Conservation (phyloP, 1,140 invertebrate genomes). For the Drosophila punjabiensis region DNA sequence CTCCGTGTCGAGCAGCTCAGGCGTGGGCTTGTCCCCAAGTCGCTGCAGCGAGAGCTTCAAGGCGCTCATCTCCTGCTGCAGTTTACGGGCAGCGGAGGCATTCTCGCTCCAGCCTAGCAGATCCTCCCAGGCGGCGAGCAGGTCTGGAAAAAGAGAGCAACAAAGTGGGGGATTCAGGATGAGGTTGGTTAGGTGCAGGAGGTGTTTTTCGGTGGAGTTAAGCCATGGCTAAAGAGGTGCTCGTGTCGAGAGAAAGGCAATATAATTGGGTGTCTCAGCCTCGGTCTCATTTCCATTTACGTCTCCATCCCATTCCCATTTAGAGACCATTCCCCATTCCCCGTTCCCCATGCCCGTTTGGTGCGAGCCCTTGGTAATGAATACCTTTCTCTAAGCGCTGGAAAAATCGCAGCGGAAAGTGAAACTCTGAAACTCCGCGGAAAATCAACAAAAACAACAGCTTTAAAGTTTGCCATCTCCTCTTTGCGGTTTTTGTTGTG, state of each 20-base stretch:
- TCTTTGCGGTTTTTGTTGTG: constrained; percentile 19
- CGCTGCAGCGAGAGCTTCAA: constrained; percentile 72
- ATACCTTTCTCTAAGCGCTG: constrained; percentile 57
- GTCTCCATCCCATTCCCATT: constrained; percentile 29
- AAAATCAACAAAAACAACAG: constrained; percentile 42
- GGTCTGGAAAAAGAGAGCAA: constrained; percentile 61
- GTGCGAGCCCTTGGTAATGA: constrained; percentile 52
- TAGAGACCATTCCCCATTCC: neutral
- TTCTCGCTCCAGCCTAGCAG: constrained; percentile 84
- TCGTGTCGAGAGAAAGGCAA: constrained; percentile 56
- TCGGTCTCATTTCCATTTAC: constrained; percentile 19
- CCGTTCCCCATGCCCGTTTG: constrained; percentile 7
- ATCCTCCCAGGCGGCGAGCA: constrained; percentile 83
- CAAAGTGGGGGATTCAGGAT: constrained; percentile 22
- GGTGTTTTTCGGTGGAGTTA: constrained; percentile 18
- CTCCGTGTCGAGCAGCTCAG: constrained; percentile 80
- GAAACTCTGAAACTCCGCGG: constrained; percentile 51
- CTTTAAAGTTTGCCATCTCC: constrained; percentile 23
- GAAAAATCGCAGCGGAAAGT: constrained; percentile 42
- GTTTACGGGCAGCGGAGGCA: constrained; percentile 76
- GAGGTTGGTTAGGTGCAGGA: constrained; percentile 18
- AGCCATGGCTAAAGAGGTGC: constrained; percentile 5
- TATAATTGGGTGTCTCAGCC: constrained; percentile 44
- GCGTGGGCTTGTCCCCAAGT: constrained; percentile 68
- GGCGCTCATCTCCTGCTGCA: constrained; percentile 83